Evolutionary conservation across 2,797 vertebrate genomes (phyloP).

Genomic region (Siniperca obscura): DNA sequence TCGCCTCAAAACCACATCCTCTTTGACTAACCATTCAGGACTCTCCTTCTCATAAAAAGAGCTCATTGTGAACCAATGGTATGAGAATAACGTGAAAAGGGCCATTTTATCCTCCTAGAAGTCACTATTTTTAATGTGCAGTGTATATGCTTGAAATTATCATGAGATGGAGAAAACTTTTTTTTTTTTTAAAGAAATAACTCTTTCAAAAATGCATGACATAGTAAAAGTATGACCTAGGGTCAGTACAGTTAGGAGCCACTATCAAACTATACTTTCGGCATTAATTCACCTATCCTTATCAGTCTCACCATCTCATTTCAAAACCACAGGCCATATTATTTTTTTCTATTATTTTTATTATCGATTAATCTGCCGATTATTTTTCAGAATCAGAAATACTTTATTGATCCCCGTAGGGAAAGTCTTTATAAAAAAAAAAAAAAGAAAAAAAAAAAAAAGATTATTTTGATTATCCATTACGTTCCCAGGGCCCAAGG

Average conservation of each 20-base stretch:
- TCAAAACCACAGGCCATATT: background rate
- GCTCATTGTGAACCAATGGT: slow-evolving; percentile 50
- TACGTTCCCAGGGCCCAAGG: too few species aligned
- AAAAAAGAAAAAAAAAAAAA: too few species aligned
- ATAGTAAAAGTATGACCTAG: background rate
- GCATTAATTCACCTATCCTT: background rate
- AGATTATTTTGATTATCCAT: background rate
- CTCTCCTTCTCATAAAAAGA: slow-evolving; percentile 50
- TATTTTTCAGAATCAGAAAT: too few species aligned
- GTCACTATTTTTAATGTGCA: slow-evolving; percentile 34
- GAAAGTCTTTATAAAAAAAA: too few species aligned
- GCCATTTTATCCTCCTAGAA: slow-evolving; percentile 39
- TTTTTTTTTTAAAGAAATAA: too few species aligned
- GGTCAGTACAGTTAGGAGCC: background rate
- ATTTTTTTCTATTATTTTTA: background rate
- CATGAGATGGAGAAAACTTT: background rate
- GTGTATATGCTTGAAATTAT: background rate
- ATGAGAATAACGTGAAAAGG: slow-evolving; percentile 54
- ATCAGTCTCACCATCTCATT: background rate
- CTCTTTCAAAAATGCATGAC: background rate
- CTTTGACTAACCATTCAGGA: slow-evolving; percentile 40
- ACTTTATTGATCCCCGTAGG: too few species aligned
- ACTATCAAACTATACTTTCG: too few species aligned
- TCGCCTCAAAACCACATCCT: slow-evolving; percentile 72
- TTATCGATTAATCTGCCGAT: background rate